Evolutionary conservation across 2,797 vertebrate species (phyloP).

Genomic region (Scleropages formosus): DNA sequence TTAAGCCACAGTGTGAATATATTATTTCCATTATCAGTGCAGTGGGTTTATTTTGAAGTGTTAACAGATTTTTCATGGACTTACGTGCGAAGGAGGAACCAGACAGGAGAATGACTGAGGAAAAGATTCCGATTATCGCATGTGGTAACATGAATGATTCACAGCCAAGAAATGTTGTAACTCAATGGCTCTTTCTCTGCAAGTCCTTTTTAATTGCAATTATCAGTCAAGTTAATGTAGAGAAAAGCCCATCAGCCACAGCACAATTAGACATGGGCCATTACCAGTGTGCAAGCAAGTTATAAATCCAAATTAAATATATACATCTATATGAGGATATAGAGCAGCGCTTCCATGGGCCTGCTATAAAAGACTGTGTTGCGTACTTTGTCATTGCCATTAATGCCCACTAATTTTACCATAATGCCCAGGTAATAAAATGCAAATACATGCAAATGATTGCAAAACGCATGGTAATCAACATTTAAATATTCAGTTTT

Average conservation of each 20-base stretch:
- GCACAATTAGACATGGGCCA: conserved; percentile 1
- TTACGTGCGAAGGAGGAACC: too few relatives aligned
- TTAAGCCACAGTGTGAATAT: too few relatives aligned
- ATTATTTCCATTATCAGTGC: too few relatives aligned
- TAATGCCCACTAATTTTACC: conserved; percentile 15
- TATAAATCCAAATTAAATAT: background rate
- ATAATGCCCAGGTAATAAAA: conserved; percentile 26
- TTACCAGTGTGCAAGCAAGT: background rate
- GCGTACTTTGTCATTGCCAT: background rate
- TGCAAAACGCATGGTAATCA: conserved; percentile 48
- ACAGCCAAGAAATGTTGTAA: background rate
- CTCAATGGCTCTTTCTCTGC: background rate
- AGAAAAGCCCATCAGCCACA: background rate
- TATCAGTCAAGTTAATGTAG: conserved; percentile 8
- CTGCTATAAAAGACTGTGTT: background rate
- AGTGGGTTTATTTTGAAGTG: too few relatives aligned
- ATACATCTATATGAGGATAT: background rate
- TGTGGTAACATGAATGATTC: background rate
- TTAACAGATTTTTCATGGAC: too few relatives aligned
- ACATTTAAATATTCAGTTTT: background rate
- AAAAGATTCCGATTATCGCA: background rate
- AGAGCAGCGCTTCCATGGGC: background rate
- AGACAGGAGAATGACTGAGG: too few relatives aligned
- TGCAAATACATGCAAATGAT: conserved; percentile 50
- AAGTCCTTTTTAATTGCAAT: background rate